Base-by-base conservation (phyloP, 2,113 vertebrate genomes). In the Engraulis encrasicolus region DNA sequence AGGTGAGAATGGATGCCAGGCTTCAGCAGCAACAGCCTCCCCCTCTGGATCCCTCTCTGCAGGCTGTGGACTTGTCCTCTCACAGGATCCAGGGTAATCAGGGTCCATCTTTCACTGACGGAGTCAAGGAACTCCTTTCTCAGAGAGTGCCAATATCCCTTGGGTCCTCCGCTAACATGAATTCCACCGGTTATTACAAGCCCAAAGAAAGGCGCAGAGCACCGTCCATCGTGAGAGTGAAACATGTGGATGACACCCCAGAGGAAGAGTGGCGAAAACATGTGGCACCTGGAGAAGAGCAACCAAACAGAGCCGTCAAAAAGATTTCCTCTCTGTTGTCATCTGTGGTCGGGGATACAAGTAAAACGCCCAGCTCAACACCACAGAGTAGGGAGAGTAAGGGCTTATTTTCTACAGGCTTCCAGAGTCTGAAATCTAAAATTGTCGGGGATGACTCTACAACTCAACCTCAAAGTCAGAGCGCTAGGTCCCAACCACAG, bases 301-400 rank as follows among this genome's bases (percentile, higher is more conserved):
- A 93, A 80, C 95, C 94, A 78, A 96, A 93, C 86, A 91, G 91
- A 45, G 88, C 94, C 50, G 80, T 93, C 54, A 96, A 93, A 82
- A 96, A 96, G 86, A 92, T 96, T 38, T 92, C 95, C 36, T 96
- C 96, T 1, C 87, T 96, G 9, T 94, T 98, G 90, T 97, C 97
- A 71, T 92, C 96, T 84, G 94, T 97, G 92, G 93, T 97, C 85
- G 92, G 87, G 18, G 97, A 95, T 92, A 82, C 92, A 87, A 93
- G 85, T 89, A 90, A 82, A 94, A 93, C 9, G 9, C 40, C 40
- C 9, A 45, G 40, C 40, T 45, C 40, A 82, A 61, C 86, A 48
- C 17, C 49, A 34, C 19, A 84, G 78, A 34, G 90, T 48, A 91
- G 89, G 83, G 82, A 90, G 36, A 74, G 90, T 34, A 93, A 89